Base-by-base conservation (phyloP, 1,140 invertebrate species). In the Listronotus bonariensis region DNA sequence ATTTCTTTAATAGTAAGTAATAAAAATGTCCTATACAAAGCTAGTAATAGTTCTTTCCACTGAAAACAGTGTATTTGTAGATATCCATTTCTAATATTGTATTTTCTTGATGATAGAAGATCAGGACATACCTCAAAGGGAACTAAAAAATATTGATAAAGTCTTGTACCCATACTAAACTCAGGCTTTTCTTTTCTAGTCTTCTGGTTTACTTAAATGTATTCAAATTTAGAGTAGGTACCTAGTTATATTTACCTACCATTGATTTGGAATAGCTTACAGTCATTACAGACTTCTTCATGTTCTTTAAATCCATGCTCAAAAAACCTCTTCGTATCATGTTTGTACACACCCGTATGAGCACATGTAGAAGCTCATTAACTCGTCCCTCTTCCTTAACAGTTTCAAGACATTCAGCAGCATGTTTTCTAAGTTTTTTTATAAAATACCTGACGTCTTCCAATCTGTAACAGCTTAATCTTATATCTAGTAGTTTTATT, bases 31-130 rank as follows among this genome's bases (percentile, higher is more conserved):
- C 72, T 67, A 72, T 83, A 88, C 55, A 87, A 70, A 20, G 77
- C 76, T 58, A 73, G 46, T 5, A 88, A 68, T 49, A 81, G 71
- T 62, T 76, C 59, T 72, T 81, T 84, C 85, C 85, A 87, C 74
- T 80, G 78, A n/a, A 78, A 80, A 72, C 86, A 87, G 7, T 81
- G 75, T 66, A 87, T 73, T 14, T 68, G 68, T 10, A 79, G 82
- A 46, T 78, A 68, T 3, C 86, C 86, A 69, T 80, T 72, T 51
- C 61, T 68, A 43, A 87, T 58, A 65, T 81, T 74, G 10, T 87
- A 78, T 74, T 82, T 65, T 67, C 82, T 79, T 38, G 65, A 69
- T 49, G 79, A 77, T 14, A 87, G 69, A 58, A 87, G 76, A 51
- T 80, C 68, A 18, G 82, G 76, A 58, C 86, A 80, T 57, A 82